Percentiles rank a stretch among this genome's conserved stretches.
Evolutionary conservation across 2,113 vertebrate species (phyloP).

Genomic region (Aramus guarauna): DNA sequence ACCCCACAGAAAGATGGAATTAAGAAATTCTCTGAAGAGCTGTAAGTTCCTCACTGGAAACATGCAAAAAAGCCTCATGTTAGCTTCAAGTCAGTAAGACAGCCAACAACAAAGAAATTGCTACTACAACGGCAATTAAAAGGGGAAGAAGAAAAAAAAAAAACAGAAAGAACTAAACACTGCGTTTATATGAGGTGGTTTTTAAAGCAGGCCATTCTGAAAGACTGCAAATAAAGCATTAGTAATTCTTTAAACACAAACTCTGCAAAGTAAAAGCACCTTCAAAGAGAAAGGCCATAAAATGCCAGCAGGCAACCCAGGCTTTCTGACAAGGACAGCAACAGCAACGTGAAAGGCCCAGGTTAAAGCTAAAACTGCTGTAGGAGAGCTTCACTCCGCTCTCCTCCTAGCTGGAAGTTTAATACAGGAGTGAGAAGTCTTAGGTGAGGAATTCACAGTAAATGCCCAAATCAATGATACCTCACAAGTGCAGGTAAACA

Average conservation of each 20-base stretch:
- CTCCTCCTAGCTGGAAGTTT: background rate
- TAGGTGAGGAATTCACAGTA: slow-evolving; percentile 2
- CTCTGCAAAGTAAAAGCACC: background rate
- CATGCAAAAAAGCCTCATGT: background rate
- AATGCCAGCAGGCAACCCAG: slow-evolving; percentile 17
- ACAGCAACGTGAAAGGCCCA: background rate
- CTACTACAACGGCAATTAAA: background rate
- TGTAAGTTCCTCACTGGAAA: background rate
- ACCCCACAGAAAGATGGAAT: background rate
- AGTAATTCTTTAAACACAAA: slow-evolving; percentile 19
- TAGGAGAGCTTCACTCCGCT: background rate
- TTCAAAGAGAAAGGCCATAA: slow-evolving; percentile 46
- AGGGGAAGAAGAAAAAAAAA: background rate
- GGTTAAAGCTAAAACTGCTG: background rate
- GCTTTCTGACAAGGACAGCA: slow-evolving; percentile 22
- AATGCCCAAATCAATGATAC: slow-evolving; percentile 5
- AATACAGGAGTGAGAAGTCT: background rate
- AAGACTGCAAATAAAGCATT: background rate
- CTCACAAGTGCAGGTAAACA: slow-evolving; percentile 17
- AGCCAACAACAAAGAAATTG: background rate
- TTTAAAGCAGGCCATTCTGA: background rate
- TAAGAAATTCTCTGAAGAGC: background rate
- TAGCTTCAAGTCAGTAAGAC: background rate
- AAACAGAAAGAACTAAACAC: background rate
- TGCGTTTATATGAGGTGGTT: background rate